Conservation (phyloP, 2,888 invertebrate genomes). For the Platycnemis pennipes region DNA sequence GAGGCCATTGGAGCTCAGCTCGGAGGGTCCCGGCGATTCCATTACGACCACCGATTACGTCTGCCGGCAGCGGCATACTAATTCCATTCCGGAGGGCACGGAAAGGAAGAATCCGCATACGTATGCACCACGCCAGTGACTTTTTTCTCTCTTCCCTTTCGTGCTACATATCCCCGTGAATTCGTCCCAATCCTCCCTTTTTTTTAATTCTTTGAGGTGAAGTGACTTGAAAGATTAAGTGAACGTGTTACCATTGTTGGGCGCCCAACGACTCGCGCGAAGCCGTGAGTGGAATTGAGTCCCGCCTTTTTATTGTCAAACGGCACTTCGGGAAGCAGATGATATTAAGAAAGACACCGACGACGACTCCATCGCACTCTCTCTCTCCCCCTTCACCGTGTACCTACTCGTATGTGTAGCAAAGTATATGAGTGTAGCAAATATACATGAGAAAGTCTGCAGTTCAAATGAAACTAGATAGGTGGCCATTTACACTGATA, state of each 20-base stretch:
- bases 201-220: not conserved
- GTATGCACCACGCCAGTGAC: not conserved
- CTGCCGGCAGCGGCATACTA: not conserved
- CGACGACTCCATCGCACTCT: too few relatives aligned
- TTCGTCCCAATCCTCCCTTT: not conserved
- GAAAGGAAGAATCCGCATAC: not conserved
- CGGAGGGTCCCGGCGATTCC: not conserved
- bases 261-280: not conserved
- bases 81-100: not conserved
- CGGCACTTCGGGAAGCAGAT: not conserved
- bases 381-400: too few relatives aligned
- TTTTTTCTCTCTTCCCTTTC: not conserved
- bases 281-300: not conserved
- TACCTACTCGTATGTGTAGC: too few relatives aligned
- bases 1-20: not conserved
- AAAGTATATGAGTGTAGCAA: too few relatives aligned
- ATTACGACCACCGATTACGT: slow-evolving; percentile 1
- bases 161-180: not conserved
- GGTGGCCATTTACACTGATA: too few relatives aligned
- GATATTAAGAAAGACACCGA: not conserved
- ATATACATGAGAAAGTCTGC: too few relatives aligned
- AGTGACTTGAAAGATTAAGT: not conserved
- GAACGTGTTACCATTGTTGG: not conserved
- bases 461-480: too few relatives aligned
- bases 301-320: not conserved